Percentiles rank a stretch among this genome's conserved stretches.
Conservation (phyloP, 2,113 vertebrate species). For the Melanotaenia duboulayi region DNA sequence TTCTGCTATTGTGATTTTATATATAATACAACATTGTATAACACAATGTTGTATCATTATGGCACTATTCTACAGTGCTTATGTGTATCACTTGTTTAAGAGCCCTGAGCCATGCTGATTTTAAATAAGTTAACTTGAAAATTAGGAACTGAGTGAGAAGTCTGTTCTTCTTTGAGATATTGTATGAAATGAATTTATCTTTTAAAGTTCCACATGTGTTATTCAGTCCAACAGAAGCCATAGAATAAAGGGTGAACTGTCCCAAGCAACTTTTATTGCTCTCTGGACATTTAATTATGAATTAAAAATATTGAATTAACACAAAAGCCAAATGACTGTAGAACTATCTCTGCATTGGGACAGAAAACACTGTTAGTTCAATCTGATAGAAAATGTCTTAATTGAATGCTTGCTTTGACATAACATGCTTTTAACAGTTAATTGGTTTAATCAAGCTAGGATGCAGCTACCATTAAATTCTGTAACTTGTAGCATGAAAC, state of each 20-base stretch:
- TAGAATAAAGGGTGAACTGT: neutral
- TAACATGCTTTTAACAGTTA: neutral
- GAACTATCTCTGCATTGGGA: neutral
- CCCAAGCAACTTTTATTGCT: too few relatives aligned
- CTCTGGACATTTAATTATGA: neutral
- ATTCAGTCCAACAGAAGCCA: neutral
- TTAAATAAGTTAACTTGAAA: too few relatives aligned
- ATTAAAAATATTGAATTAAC: neutral
- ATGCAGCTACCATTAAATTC: rapidly evolving
- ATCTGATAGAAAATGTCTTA: neutral
- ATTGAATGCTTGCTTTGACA: neutral
- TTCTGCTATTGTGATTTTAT: too few relatives aligned
- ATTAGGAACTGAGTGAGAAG: too few relatives aligned
- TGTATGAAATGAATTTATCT: neutral
- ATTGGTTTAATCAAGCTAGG: neutral
- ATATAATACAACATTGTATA: too few relatives aligned
- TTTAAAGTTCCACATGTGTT: neutral
- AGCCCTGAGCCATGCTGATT: too few relatives aligned
- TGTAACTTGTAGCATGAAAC: neutral
- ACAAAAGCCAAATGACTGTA: neutral
- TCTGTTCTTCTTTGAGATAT: neutral
- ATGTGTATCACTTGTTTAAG: too few relatives aligned
- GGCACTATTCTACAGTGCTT: too few relatives aligned
- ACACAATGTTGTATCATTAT: too few relatives aligned
- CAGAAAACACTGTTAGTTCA: neutral